Evolutionary conservation across 2,888 invertebrate genomes (phyloP), one percentile per base, ranked within the genome.

Genomic region (Cabera pusaria): DNA sequence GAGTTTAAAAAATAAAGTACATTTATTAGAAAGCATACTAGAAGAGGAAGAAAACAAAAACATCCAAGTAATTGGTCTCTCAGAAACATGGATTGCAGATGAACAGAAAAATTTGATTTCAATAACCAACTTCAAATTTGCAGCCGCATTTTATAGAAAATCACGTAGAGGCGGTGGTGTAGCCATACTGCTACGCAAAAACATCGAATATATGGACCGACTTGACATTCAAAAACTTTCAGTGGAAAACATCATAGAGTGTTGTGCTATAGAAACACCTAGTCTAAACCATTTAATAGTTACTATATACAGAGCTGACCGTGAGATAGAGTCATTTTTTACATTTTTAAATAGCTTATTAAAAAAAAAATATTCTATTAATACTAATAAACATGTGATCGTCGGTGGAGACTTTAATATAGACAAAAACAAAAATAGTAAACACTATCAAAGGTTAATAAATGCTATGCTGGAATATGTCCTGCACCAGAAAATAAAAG

Each of bases 81-180:
- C 37, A 1, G 37, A 37, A 24, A 37, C 37, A 19, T 37, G 29
- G 28, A 23, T 37, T 0, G 14, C 28, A 8, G 9, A 27, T 5
- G 16, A 9, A n/a, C 18, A 23, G 20, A 18, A 11, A 23, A 23
- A 18, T 4, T 17, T 36, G 9, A n/a, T 36, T 14, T 6, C 17
- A 1, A 10, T 36, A 9, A 6, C 11, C 2, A 16, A 19, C 1
- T 36, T 12, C 21, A 21, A 5, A 1, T 20, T 22, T 14, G 35
- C 26, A 4, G 21, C 35, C 6, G 12, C 11, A 0, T 35, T 25
- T 8, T 10, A 10, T 8, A 11, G 35, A 9, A 14, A 22, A 16
- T 8, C 2, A 5, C 22, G 20, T n/a, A 16, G 7, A 20, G 27
- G 27, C n/a, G 35, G 35, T 3, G 35, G 35, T 1, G 35, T 35